Evolutionary conservation across 2,888 invertebrate species (phyloP).

Genomic region (Watsonalla cultraria): DNA sequence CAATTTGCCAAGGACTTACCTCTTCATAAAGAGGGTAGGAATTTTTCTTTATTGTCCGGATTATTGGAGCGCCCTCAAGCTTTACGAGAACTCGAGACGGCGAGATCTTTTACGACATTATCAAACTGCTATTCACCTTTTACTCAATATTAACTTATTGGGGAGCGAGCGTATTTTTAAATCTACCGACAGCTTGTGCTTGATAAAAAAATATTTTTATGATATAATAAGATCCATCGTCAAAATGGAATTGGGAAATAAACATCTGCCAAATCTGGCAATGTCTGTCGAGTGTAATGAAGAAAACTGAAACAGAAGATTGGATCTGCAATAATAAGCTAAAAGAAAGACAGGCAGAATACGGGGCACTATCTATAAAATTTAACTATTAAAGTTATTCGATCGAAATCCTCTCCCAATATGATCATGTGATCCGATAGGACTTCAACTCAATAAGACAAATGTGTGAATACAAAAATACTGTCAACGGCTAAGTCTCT

Average conservation of each 20-base stretch:
- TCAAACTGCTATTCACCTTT: conserved; percentile 68
- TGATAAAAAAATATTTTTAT: background rate
- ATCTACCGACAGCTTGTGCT: background rate
- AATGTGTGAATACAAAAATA: too few species aligned
- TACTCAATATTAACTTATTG: conserved; percentile 70
- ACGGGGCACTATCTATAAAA: too few species aligned
- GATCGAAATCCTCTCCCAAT: too few species aligned
- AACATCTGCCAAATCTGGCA: background rate
- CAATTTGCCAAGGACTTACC: conserved; percentile 78
- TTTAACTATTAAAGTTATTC: too few species aligned
- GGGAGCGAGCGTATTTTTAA: conserved; percentile 12
- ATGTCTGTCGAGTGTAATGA: too few species aligned
- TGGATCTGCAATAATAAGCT: too few species aligned
- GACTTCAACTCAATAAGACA: too few species aligned
- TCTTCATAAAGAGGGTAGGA: conserved; percentile 77
- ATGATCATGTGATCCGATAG: too few species aligned
- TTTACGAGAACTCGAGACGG: conserved; percentile 73
- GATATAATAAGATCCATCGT: background rate
- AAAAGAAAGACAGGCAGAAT: too few species aligned
- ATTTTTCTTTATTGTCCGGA: conserved; percentile 78
- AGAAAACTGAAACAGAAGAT: too few species aligned
- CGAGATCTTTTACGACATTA: conserved; percentile 72
- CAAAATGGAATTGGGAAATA: background rate
- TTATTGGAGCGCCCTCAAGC: conserved; percentile 71
- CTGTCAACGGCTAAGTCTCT: too few species aligned